phyloP scores from a whole-genome alignment of 2,113 vertebrate genomes.

The Tachuris rubrigastra region DNA sequence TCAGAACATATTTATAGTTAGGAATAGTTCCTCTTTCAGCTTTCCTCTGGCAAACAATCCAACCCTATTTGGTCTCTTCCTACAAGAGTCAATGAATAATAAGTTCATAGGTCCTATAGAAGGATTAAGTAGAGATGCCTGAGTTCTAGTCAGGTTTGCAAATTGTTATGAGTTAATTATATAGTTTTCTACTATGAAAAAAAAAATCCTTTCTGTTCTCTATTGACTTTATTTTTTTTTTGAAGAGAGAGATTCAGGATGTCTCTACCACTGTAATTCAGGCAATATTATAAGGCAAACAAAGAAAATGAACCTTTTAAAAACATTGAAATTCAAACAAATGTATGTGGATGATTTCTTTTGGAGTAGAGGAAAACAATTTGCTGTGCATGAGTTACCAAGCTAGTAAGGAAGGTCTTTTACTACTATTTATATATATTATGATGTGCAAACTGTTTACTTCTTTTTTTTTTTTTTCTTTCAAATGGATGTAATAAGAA shows the following conservation, averaged over 20 bases:
- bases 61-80: background rate
- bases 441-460: background rate
- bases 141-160: background rate
- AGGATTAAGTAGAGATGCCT: background rate
- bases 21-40: background rate
- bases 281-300: background rate
- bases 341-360: accelerated
- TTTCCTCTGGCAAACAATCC: background rate
- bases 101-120: background rate
- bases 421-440: background rate
- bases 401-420: background rate
- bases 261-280: background rate
- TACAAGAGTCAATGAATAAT: background rate
- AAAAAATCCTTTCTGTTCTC: background rate
- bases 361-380: background rate
- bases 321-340: background rate
- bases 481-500: background rate
- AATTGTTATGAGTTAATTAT: background rate
- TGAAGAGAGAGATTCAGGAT: background rate
- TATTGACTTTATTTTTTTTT: background rate
- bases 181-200: background rate
- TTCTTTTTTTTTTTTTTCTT: background rate
- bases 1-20: background rate
- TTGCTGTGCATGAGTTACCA: background rate
- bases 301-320: background rate